Base-by-base conservation (phyloP, 64 coral and sea anemone species). In the Hydrozoanthus tunicans region DNA sequence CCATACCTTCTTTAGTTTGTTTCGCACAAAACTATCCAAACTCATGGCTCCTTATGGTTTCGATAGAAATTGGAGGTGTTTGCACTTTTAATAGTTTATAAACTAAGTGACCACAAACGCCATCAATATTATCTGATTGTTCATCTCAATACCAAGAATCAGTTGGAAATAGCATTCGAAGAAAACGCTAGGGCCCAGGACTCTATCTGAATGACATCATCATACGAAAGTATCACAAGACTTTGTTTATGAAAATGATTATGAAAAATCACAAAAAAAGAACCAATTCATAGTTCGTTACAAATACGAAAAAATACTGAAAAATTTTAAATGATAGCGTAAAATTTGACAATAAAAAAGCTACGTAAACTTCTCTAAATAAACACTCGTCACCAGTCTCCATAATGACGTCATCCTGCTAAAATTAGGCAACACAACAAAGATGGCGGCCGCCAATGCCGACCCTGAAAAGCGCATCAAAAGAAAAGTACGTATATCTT, bases 1-100 rank as follows among this genome's bases (percentile, higher is more conserved):
- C 56, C 86, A 74, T 62, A 93, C 92, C 92, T 62, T 90, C 64
- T 89, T 90, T 3, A 93, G 57, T 76, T 93, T 93, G 68, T 93
- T 85, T 59, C 78, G 72, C 26, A 93, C 86, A 72, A 71, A 90
- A 12, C 54, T 64, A 24, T 90, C 92, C 68, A 15, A 93, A 58
- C 53, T 93, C 92, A 93, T 93, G 53, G 23, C 25, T 67, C 14
- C 57, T 74, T 32, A 13, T 88, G 53, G 56, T 75, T 7, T 75
- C 14, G 5, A 56, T 74, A 11, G 60, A 60, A 60, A 59, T 51
- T 6, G 57, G 8, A n/a, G 69, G 24, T 60, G 12, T 8, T 60
- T 62, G 9, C 12, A 24, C 56, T 75, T 88, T 73, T 8, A 75
- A 75, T 4, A 74, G 51, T 55, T 56, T 75, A 59, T 58, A 88